Percentiles rank a stretch among this genome's conserved stretches.
phyloP scores from a whole-genome alignment of 2,888 invertebrate genomes.

The Tipula confusa region DNA sequence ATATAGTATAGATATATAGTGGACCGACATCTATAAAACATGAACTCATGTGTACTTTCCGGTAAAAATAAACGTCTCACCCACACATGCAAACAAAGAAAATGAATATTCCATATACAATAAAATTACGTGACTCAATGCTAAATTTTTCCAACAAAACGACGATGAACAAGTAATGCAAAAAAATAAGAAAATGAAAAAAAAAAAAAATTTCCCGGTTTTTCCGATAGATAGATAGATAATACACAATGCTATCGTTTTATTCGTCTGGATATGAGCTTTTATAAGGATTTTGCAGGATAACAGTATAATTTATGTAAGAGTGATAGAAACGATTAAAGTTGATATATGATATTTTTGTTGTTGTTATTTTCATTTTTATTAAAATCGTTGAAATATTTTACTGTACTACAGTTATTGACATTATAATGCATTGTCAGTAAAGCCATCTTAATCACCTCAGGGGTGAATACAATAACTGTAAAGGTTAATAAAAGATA shows the following conservation, averaged over 20 bases:
- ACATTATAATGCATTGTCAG: neutral
- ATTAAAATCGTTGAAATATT: neutral
- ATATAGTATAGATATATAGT: too few relatives aligned
- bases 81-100: neutral
- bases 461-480: neutral
- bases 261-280: neutral
- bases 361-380: neutral
- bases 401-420: neutral
- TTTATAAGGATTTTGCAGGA: slow-evolving; percentile 7
- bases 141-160: neutral
- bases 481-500: neutral
- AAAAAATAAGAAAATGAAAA: neutral
- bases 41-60: neutral
- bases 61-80: neutral
- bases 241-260: neutral
- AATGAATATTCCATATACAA: neutral
- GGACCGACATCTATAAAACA: neutral
- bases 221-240: neutral
- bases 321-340: neutral
- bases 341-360: neutral
- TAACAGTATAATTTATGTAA: neutral
- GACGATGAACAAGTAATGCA: neutral
- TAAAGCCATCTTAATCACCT: neutral
- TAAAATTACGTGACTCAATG: slow-evolving; percentile 4
- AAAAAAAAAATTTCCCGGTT: too few relatives aligned